Percentiles rank a stretch among this genome's conserved stretches.
Conservation (phyloP, 2,797 vertebrate genomes). For the Acridotheres tristis region DNA sequence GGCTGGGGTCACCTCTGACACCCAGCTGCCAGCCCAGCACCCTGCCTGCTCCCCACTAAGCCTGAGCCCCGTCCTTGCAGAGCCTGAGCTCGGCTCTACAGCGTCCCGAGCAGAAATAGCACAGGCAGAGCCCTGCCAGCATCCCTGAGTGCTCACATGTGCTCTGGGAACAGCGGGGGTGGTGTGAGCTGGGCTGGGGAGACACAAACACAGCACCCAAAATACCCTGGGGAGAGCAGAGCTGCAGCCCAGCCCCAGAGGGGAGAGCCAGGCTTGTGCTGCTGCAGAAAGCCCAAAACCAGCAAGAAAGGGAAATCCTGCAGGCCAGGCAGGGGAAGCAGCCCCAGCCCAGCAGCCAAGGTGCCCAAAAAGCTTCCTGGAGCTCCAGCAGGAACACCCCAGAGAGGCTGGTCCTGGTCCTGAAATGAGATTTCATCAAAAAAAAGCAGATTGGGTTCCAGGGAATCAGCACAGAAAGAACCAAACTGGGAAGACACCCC, state of each 20-base stretch:
- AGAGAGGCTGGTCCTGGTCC: neutral
- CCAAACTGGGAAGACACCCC: neutral
- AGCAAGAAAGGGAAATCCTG: accelerated
- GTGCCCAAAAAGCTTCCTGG: accelerated
- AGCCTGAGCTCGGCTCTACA: neutral
- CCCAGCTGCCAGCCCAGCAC: neutral
- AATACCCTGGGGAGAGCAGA: neutral
- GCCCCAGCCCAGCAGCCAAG: accelerated
- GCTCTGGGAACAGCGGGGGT: conserved; percentile 23
- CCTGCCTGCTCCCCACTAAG: accelerated
- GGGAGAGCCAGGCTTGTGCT: no score
- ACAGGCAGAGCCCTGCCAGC: neutral
- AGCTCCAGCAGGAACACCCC: accelerated
- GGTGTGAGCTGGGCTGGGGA: neutral
- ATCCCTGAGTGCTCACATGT: neutral
- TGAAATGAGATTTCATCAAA: accelerated
- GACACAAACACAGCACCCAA: conserved; percentile 10
- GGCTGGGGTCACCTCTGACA: neutral
- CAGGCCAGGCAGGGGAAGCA: no score
- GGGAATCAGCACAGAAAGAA: neutral
- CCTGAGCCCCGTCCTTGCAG: neutral
- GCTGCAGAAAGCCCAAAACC: neutral
- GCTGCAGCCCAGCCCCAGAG: neutral
- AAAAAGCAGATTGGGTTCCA: neutral
- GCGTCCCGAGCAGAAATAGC: neutral